Evolutionary conservation across 35 echinoderm and acorn worm genomes (phyloP), one percentile per base, ranked within the genome.

Genomic region (Lytechinus pictus): DNA sequence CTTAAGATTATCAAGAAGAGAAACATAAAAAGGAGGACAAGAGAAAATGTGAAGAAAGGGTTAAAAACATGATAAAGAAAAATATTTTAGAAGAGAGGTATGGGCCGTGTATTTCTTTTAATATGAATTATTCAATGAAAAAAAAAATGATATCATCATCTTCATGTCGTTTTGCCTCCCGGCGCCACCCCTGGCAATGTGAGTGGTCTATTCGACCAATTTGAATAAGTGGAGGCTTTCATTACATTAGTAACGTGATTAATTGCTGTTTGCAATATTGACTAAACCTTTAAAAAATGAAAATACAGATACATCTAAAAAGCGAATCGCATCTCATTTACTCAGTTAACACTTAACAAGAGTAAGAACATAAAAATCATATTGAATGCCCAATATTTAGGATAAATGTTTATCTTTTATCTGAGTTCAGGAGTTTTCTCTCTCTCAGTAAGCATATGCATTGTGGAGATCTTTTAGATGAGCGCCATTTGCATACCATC

Each of bases 381-480:
- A 79, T 79, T 79, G 66, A 79, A 79, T 79, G 66, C 66, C 66
- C 66, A 24, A 79, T 79, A 79, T n/a, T 79, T 24, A 27, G 66
- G 5, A 79, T 79, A n/a, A 79, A 79, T 52, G 27, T 13, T 33
- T 52, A 21, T 14, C n/a, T 90, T 90, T 44, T 5, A 24, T 54
- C 16, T 52, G 88, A 90, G 9, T 54, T 90, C 10, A 90, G 88
- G 33, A 24, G 8, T 24, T 24, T n/a, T 6, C n/a, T 24, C 21
- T 24, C 66, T 90, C 11, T 89, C 53, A 96, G 58, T 96, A 96
- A n/a, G 96, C 96, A 95, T 96, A 96, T 7, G 94, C 96, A 54
- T 96, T 96, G 54, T 91, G 87, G 52, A 96, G 87, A 27, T 96
- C 96, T 27, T 96, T 96, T 16, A 95, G 94, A 53, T 96, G 96